Evolutionary conservation across 2,113 vertebrate species (phyloP).

Genomic region (Copsychus sechellarum): DNA sequence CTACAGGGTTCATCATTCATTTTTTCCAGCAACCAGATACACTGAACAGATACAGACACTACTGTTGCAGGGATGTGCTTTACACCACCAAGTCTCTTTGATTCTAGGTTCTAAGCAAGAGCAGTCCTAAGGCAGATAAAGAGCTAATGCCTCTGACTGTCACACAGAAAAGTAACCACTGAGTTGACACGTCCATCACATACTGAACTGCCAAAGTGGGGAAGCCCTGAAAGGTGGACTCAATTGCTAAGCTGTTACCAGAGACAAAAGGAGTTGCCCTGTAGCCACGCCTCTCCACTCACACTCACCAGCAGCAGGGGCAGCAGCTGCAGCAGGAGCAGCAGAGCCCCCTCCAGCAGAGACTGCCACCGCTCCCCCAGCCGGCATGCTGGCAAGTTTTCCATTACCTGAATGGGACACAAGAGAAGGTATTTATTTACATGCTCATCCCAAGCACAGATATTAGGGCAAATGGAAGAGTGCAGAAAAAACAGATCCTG

Average conservation of each 20-base stretch:
- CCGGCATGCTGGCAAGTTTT: constrained; percentile 90
- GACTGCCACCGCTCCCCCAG: constrained; percentile 86
- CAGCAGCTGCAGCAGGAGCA: constrained; percentile 80
- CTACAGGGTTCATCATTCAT: background rate
- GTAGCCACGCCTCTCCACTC: rapidly evolving
- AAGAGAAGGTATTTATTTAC: background rate
- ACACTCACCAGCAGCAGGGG: constrained; percentile 74
- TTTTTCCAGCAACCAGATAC: background rate
- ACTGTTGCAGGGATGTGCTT: background rate
- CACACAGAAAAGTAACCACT: background rate
- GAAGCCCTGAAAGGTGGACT: background rate
- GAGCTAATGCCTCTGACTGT: background rate
- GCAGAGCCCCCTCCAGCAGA: constrained; percentile 79
- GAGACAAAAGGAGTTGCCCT: background rate
- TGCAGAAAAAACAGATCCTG: no score
- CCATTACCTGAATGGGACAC: constrained; percentile 77
- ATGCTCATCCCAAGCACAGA: background rate
- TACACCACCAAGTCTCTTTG: background rate
- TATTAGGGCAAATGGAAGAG: background rate
- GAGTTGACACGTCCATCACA: background rate
- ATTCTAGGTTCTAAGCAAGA: background rate
- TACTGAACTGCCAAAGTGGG: background rate
- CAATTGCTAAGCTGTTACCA: background rate
- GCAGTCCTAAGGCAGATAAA: background rate
- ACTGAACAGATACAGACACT: background rate